These are phyloP conservation scores for Phataginus tricuspis DNA, from an alignment of 2,797 vertebrate species.

Conservation along the genomic window DNA sequence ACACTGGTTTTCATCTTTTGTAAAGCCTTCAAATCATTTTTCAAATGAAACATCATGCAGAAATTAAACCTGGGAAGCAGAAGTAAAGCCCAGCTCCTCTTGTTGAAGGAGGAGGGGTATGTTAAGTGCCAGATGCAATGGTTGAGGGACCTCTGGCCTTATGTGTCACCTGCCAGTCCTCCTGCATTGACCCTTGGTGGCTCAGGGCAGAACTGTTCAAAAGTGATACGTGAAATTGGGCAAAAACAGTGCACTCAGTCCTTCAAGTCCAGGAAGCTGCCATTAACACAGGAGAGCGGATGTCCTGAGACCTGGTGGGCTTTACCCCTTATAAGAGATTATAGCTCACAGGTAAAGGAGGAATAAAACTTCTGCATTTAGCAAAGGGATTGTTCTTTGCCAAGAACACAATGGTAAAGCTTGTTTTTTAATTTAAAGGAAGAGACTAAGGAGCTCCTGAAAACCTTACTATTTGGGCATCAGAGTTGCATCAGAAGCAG, in stretches of 20 bases:
- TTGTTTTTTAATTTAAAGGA: neutral
- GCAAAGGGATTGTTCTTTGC: neutral
- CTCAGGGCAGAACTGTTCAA: neutral
- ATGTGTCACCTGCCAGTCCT: neutral
- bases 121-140: neutral
- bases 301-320: neutral
- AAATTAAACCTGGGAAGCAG: neutral
- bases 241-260: neutral
- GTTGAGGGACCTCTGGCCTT: neutral
- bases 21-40: neutral
- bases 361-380: neutral
- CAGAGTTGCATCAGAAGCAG: neutral
- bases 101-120: neutral
- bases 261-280: neutral
- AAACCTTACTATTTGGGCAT: neutral
- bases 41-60: neutral
- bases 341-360: neutral
- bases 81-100: neutral
- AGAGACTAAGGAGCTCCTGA: neutral
- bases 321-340: neutral
- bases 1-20: neutral
- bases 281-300: neutral
- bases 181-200: too few relatives aligned
- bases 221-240: neutral
- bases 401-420: neutral